Evolutionary conservation across 2,113 vertebrate species (phyloP).

Genomic region (Ellobius talpinus): DNA sequence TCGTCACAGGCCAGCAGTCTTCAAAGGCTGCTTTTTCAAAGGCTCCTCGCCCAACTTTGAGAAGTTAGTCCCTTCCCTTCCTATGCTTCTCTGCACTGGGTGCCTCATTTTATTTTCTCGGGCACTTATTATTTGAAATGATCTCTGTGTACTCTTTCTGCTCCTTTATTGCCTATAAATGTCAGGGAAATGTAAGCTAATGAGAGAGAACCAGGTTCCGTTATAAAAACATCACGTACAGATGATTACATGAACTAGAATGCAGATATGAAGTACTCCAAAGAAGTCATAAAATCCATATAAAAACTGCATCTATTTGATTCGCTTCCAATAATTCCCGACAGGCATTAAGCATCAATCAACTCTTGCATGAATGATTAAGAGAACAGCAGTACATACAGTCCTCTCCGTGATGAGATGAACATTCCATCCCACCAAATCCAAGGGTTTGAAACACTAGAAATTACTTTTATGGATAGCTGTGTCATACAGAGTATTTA

Average conservation of each 20-base stretch:
- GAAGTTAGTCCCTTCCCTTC: neutral
- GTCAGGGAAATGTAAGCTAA: conserved; percentile 21
- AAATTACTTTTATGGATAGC: neutral
- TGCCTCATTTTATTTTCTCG: neutral
- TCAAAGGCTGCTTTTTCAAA: conserved; percentile 3
- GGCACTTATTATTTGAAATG: conserved; percentile 2
- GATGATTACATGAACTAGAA: conserved; percentile 63
- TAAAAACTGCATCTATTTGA: neutral
- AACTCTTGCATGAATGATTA: neutral
- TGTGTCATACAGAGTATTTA: neutral
- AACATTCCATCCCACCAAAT: neutral
- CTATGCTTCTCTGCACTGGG: neutral
- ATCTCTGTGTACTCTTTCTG: neutral
- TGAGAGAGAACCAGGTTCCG: neutral
- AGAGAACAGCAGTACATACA: neutral
- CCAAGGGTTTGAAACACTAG: neutral
- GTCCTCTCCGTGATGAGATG: neutral
- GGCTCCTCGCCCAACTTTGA: neutral
- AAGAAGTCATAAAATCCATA: conserved; percentile 52
- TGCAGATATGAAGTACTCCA: conserved; percentile 61
- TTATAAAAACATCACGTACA: neutral
- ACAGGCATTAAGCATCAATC: neutral
- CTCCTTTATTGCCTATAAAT: neutral
- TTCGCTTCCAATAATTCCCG: neutral
- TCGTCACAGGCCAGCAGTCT: neutral